A percentile compares a stretch with the other conserved stretches of the same genome.
Evolutionary conservation across 2,888 invertebrate species (phyloP).

Genomic region (Gryllus longicercus): DNA sequence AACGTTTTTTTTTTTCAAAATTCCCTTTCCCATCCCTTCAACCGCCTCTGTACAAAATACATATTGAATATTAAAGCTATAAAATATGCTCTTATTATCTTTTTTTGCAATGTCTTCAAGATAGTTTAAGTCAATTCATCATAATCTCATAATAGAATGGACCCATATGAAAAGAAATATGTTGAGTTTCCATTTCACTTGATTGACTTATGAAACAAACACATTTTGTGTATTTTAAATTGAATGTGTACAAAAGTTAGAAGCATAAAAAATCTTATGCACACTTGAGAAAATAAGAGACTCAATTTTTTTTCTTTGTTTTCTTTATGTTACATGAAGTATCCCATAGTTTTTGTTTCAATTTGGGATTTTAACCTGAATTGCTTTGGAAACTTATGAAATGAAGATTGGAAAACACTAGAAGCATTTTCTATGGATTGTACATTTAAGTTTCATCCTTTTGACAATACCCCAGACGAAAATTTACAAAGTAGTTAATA

Average conservation of each 20-base stretch:
- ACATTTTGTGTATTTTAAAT: constrained; percentile 4
- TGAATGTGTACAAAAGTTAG: constrained; percentile 17
- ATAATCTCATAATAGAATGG: constrained; percentile 7
- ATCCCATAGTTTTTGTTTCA: not conserved
- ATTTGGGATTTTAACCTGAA: not conserved
- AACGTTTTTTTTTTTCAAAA: not conserved
- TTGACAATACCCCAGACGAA: not conserved
- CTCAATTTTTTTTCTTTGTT: not conserved
- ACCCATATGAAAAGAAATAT: constrained; percentile 3
- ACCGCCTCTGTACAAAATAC: not conserved
- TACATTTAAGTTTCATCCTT: not conserved
- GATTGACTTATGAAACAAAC: constrained; percentile 17
- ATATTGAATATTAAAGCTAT: constrained; percentile 17
- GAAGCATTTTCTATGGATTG: not conserved
- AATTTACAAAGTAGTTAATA: too few species aligned
- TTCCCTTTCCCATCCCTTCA: not conserved
- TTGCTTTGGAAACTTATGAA: not conserved
- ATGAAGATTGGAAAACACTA: constrained; percentile 9
- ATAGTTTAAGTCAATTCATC: constrained; percentile 2
- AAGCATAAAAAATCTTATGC: constrained; percentile 1
- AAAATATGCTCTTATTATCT: constrained; percentile 17
- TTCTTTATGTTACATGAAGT: constrained; percentile 2
- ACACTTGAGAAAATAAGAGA: constrained; percentile 17
- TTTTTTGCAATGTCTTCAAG: constrained; percentile 5
- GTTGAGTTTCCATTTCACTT: not conserved